These are phyloP conservation scores for Erinaceus europaeus DNA, from an alignment of 2,113 vertebrate species.

Conservation along the genomic window DNA sequence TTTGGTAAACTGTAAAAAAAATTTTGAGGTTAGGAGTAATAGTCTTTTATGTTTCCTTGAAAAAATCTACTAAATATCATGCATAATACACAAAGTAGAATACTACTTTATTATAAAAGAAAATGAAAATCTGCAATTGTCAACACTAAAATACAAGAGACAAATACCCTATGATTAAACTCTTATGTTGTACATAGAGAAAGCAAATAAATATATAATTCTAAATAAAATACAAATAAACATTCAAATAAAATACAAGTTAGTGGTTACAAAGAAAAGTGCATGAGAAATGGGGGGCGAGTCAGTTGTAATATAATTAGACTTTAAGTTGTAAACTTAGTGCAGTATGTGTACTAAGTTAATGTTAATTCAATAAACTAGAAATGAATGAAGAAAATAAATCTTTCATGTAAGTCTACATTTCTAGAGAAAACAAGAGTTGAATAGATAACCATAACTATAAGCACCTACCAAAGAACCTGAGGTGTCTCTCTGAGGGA, in stretches of 20 bases:
- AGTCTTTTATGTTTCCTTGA: neutral
- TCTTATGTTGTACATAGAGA: too few relatives aligned
- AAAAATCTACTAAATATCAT: neutral
- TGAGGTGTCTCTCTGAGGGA: neutral
- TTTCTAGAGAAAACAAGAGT: neutral
- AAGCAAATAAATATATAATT: neutral
- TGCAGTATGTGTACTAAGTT: too few relatives aligned
- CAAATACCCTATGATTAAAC: too few relatives aligned
- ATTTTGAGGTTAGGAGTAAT: neutral
- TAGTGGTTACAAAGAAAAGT: neutral
- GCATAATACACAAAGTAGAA: too few relatives aligned
- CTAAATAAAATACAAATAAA: neutral
- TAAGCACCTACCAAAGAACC: neutral
- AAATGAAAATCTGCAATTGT: too few relatives aligned
- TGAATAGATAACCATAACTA: neutral
- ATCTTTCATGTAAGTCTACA: neutral
- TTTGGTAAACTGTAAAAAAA: neutral
- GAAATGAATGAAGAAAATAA: neutral
- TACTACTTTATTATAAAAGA: too few relatives aligned
- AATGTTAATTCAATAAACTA: neutral
- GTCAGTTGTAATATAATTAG: neutral
- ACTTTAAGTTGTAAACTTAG: neutral
- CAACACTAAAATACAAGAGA: too few relatives aligned
- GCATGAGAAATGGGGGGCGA: neutral
- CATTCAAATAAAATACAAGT: neutral